Evolutionary conservation across 2,113 vertebrate genomes (phyloP).

Genomic region (Turdus rufiventris): DNA sequence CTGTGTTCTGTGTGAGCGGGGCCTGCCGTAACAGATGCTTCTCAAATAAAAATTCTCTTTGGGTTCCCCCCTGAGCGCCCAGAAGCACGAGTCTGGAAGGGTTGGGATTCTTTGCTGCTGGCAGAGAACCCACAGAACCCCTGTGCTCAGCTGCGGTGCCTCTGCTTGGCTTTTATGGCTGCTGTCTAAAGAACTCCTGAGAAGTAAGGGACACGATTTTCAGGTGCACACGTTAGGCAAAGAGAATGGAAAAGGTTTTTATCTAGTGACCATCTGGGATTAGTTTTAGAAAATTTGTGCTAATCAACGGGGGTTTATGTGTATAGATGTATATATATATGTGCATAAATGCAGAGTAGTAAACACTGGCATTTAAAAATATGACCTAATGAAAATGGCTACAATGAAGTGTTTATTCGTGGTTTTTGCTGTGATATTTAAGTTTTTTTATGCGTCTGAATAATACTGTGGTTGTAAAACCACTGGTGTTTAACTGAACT

Average conservation of each 20-base stretch:
- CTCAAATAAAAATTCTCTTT: fast-evolving
- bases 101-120: neutral
- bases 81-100: neutral
- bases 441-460: neutral
- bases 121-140: neutral
- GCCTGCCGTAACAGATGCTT: neutral
- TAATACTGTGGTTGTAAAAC: neutral
- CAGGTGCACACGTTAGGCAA: fast-evolving
- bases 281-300: neutral
- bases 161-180: neutral
- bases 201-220: neutral
- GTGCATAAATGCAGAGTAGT: fast-evolving
- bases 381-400: neutral
- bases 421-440: neutral
- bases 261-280: neutral
- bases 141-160: fast-evolving
- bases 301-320: neutral
- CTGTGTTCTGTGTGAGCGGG: fast-evolving
- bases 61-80: neutral
- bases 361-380: neutral
- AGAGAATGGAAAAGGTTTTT: neutral
- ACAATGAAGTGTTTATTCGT: fast-evolving
- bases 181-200: neutral
- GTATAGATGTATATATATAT: fast-evolving
- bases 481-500: neutral